These are phyloP conservation scores for Andrena marginata DNA, from an alignment of 2,888 invertebrate species.

Conservation along the genomic window DNA sequence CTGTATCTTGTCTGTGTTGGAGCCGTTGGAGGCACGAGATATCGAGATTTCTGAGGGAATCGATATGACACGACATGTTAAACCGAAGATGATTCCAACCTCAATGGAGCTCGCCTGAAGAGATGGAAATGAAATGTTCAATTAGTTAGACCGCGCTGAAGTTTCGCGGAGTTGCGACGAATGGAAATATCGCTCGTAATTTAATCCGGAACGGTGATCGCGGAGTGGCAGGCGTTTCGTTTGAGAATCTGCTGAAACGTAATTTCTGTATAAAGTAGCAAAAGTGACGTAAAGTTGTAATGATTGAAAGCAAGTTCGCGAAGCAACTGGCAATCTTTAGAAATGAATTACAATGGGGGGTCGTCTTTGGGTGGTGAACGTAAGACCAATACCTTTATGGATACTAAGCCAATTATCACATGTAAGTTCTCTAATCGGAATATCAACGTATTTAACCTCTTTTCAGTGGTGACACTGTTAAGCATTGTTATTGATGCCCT, in stretches of 20 bases:
- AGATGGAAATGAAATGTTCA: slow-evolving; percentile 56
- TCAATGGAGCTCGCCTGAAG: slow-evolving; percentile 45
- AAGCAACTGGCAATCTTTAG: slow-evolving; percentile 72
- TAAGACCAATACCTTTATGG: slow-evolving; percentile 85
- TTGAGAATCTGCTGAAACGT: slow-evolving; percentile 16
- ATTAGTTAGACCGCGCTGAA: slow-evolving; percentile 19
- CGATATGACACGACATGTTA: slow-evolving; percentile 56
- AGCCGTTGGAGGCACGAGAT: slow-evolving; percentile 39
- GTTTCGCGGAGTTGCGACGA: slow-evolving; percentile 1
- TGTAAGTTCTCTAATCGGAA: slow-evolving; percentile 86
- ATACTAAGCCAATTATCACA: slow-evolving; percentile 91
- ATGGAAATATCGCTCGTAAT: neutral
- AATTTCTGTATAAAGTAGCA: slow-evolving; percentile 58
- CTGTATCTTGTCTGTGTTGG: neutral
- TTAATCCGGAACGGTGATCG: slow-evolving; percentile 4
- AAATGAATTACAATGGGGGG: slow-evolving; percentile 84
- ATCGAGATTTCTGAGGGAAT: slow-evolving; percentile 56
- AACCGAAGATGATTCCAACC: slow-evolving; percentile 65
- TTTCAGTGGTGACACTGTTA: slow-evolving; percentile 39
- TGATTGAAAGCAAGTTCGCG: slow-evolving; percentile 74
- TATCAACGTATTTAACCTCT: slow-evolving; percentile 59
- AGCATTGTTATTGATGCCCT: slow-evolving; percentile 66
- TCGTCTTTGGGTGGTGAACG: slow-evolving; percentile 74
- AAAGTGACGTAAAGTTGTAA: slow-evolving; percentile 76
- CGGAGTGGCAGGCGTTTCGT: slow-evolving; percentile 1